phyloP scores from a whole-genome alignment of 2,888 invertebrate species.

The Ptychoptera albimana region DNA sequence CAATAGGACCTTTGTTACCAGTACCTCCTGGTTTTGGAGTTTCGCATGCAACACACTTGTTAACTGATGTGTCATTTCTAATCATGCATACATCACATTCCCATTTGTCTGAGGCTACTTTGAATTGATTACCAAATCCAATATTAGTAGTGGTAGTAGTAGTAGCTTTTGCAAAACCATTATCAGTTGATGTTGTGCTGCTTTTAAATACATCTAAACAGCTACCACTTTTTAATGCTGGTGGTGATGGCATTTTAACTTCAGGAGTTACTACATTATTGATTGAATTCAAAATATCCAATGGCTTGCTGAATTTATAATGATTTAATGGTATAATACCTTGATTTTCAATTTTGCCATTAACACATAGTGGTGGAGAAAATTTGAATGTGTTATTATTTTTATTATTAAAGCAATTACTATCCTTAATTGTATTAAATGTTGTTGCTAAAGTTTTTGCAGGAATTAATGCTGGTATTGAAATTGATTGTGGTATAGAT shows the following conservation, averaged over 20 bases:
- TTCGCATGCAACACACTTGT: conserved; percentile 38
- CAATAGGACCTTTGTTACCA: not conserved
- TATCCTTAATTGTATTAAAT: not conserved
- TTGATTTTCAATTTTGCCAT: conserved; percentile 22
- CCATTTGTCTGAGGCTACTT: conserved; percentile 39
- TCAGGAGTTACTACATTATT: not conserved
- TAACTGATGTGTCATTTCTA: conserved; percentile 30
- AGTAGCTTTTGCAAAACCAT: not conserved
- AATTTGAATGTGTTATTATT: conserved; percentile 17
- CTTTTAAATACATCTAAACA: conserved; percentile 25
- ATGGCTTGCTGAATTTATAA: conserved; percentile 40
- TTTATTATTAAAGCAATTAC: not conserved
- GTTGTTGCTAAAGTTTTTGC: conserved; percentile 14
- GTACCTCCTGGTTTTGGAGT: conserved; percentile 29
- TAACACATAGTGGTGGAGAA: conserved; percentile 34
- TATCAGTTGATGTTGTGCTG: not conserved
- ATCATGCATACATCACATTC: conserved; percentile 41
- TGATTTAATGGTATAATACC: conserved; percentile 33
- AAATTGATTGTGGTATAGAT: conserved; percentile 10
- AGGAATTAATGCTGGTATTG: conserved; percentile 7
- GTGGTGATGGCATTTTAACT: not conserved
- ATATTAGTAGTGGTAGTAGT: conserved; percentile 2
- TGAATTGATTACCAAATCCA: conserved; percentile 32
- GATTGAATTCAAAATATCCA: not conserved
- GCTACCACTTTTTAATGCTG: conserved; percentile 26